Evolutionary conservation across 2,113 vertebrate genomes (phyloP).

Genomic region (Ochotona curzoniae): DNA sequence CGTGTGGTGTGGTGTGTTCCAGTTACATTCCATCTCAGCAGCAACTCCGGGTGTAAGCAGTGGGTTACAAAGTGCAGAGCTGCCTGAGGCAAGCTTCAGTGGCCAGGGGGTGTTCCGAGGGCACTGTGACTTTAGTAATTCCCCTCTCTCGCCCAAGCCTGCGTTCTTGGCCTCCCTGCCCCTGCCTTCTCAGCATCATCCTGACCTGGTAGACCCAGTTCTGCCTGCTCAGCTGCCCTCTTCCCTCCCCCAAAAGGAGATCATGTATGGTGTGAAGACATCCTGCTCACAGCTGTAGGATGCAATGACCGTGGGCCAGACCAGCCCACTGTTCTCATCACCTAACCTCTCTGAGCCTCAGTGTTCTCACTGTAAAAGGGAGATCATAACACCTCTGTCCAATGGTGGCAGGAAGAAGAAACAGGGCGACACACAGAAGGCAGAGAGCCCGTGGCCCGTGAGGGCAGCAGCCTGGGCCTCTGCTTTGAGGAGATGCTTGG

Average conservation of each 20-base stretch:
- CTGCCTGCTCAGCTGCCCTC: neutral
- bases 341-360: neutral
- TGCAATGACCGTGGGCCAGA: neutral
- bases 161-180: neutral
- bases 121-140: neutral
- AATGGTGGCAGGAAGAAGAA: neutral
- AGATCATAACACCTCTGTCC: neutral
- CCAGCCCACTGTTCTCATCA: neutral
- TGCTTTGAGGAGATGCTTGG: neutral
- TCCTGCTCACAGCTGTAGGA: neutral
- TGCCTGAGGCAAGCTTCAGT: neutral
- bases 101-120: neutral
- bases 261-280: neutral
- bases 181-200: neutral
- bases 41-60: neutral
- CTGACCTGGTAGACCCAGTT: conserved; percentile 54
- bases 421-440: neutral
- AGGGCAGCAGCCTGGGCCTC: neutral
- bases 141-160: neutral
- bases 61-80: neutral
- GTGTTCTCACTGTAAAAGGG: neutral
- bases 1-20: accelerated
- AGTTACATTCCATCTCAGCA: neutral
- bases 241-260: neutral
- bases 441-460: neutral